Evolutionary conservation across 2,888 invertebrate species (phyloP), one percentile per base, ranked within the genome.

Genomic region (Mesochorus sp.): DNA sequence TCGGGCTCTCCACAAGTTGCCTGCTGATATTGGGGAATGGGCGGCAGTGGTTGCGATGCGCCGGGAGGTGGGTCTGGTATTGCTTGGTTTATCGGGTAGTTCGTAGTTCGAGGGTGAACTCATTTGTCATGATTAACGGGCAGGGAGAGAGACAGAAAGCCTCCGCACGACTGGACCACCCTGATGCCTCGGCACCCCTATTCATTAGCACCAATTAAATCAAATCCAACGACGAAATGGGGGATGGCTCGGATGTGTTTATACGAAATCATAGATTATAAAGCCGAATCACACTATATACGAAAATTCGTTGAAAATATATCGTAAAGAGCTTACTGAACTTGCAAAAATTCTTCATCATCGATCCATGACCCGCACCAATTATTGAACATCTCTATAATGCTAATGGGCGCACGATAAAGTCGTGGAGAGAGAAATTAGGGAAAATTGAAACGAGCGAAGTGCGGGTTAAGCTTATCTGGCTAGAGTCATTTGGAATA

Each of bases 201-300:
- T 87, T 84, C 86, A 87, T 88, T 88, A 87, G 82, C 79, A 70
- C 84, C 86, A 86, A 88, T 88, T 88, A 88, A 88, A 88, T 88
- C 87, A 88, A 85, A 84, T 78, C 81, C 81, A 74, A 81, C 82
- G 80, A 76, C 80, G 62, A 73, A 82, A 62, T 74, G 70, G 76
- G 61, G 68, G 71, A 49, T 66, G 74, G 21, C 51, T 67, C 62
- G 67, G 75, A 73, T 77, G 83, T 80, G 84, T 82, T 87, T 85
- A 87, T 6, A 12, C 79, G 83, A 82, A 84, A 85, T 85, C 78
- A 72, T 81, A 83, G 80, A 82, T 84, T 81, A 80, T 64, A 75
- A 76, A 71, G 51, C 34, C 17, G 19, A 57, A 59, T 55, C 55
- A n/a, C n/a, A 49, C 34, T 37, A 28, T 57, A 53, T 12, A 62